Conservation (phyloP, 2,888 invertebrate genomes). For the Stenodera caucasica region DNA sequence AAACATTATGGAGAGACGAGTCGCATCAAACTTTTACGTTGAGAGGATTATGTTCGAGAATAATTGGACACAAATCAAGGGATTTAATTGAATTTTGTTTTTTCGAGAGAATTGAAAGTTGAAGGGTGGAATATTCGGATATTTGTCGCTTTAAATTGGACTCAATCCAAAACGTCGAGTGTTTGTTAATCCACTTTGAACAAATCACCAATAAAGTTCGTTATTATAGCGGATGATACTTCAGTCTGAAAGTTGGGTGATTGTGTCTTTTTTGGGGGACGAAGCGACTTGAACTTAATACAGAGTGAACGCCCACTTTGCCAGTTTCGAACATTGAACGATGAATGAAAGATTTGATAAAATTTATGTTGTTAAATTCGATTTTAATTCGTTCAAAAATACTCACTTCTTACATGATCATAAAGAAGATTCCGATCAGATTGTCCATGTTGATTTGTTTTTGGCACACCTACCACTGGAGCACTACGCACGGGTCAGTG, state of each 20-base stretch:
- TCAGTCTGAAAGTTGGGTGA: neutral
- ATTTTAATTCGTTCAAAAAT: neutral
- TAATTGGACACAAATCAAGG: too few species aligned
- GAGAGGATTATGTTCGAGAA: too few species aligned
- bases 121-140: too few species aligned
- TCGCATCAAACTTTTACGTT: too few species aligned
- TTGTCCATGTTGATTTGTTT: slow-evolving; percentile 12
- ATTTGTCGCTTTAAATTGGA: too few species aligned
- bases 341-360: neutral
- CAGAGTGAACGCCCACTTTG: slow-evolving; percentile 46
- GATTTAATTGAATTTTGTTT: too few species aligned
- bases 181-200: slow-evolving; percentile 3
- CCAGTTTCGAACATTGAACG: neutral
- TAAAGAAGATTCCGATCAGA: slow-evolving; percentile 14
- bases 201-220: slow-evolving; percentile 13
- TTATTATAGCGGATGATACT: slow-evolving; percentile 8
- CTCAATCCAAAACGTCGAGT: slow-evolving; percentile 10
- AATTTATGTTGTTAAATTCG: neutral
- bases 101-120: too few species aligned
- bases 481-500: slow-evolving; percentile 29
- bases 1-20: too few species aligned
- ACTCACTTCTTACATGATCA: slow-evolving; percentile 46
- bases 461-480: slow-evolving; percentile 26
- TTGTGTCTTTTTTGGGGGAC: slow-evolving; percentile 7
- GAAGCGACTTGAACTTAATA: slow-evolving; percentile 13